These are phyloP conservation scores for Temnothorax ravouxi DNA, from an alignment of 2,888 invertebrate genomes.

Conservation along the genomic window DNA sequence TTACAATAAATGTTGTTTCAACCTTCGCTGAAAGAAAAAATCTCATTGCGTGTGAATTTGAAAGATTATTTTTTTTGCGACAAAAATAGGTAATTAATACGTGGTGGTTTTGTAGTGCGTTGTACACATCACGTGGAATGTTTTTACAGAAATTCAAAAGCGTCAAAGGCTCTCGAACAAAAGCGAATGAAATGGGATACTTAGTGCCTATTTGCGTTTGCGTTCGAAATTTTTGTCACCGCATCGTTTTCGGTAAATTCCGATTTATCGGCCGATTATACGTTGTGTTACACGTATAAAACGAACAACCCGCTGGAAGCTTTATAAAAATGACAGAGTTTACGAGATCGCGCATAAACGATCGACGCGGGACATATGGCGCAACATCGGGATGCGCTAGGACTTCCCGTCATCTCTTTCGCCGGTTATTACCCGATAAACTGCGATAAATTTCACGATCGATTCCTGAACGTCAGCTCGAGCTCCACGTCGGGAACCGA, in stretches of 20 bases:
- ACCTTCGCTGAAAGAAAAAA: neutral
- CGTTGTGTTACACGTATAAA: constrained; percentile 15
- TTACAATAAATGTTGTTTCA: neutral
- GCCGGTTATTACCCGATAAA: constrained; percentile 77
- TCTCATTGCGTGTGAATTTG: neutral
- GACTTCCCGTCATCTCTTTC: constrained; percentile 74
- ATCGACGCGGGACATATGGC: neutral
- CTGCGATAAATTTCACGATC: constrained; percentile 80
- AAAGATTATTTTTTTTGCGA: neutral
- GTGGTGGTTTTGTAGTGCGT: neutral
- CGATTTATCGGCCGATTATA: constrained; percentile 23
- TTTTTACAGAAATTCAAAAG: neutral
- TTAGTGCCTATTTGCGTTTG: neutral
- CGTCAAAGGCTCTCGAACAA: neutral
- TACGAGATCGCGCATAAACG: constrained; percentile 64
- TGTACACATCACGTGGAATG: neutral
- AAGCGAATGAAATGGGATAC: neutral
- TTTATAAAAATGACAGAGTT: constrained; percentile 57
- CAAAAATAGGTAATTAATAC: neutral
- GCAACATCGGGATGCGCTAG: constrained; percentile 56
- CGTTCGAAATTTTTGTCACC: neutral
- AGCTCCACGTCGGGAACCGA: constrained; percentile 57
- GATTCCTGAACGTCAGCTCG: constrained; percentile 76
- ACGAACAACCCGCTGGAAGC: constrained; percentile 28
- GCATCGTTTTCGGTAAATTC: neutral